Evolutionary conservation across 1,140 invertebrate genomes (phyloP).

Genomic region (Lasioglossum albipes): DNA sequence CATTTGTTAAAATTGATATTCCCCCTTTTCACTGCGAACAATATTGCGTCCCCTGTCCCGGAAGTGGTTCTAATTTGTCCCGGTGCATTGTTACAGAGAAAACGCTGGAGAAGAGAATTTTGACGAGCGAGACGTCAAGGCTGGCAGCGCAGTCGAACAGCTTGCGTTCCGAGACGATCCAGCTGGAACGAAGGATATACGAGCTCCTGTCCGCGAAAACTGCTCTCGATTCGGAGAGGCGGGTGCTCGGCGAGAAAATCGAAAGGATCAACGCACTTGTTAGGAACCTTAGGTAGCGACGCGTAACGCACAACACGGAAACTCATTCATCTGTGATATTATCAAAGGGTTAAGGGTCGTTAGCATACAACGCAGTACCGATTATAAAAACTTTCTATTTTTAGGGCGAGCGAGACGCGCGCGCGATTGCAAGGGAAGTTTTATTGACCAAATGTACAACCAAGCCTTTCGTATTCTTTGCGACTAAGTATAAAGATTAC

Average conservation of each 20-base stretch:
- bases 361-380: slow-evolving; percentile 55
- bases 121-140: slow-evolving; percentile 71
- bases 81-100: slow-evolving; percentile 67
- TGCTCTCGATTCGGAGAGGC: slow-evolving; percentile 72
- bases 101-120: slow-evolving; percentile 70
- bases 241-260: slow-evolving; percentile 72
- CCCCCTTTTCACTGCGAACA: no score
- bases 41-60: no score
- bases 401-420: slow-evolving; percentile 57
- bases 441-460: slow-evolving; percentile 67
- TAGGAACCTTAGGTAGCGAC: slow-evolving; percentile 76
- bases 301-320: slow-evolving; percentile 77
- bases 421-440: slow-evolving; percentile 41
- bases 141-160: slow-evolving; percentile 69
- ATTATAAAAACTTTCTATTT: slow-evolving; percentile 58
- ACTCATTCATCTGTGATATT: slow-evolving; percentile 80
- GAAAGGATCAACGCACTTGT: slow-evolving; percentile 74
- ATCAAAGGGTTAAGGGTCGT: slow-evolving; percentile 78
- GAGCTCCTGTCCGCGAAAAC: slow-evolving; percentile 69
- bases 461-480: slow-evolving; percentile 51
- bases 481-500: background rate
- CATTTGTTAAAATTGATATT: no score
- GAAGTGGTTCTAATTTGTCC: no score
- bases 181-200: slow-evolving; percentile 70
- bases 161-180: slow-evolving; percentile 71